A percentile compares a stretch with the other conserved stretches of the same genome.
These are phyloP conservation scores for Triplophysa tibetana DNA, from an alignment of 2,113 vertebrate genomes.

Conservation along the genomic window DNA sequence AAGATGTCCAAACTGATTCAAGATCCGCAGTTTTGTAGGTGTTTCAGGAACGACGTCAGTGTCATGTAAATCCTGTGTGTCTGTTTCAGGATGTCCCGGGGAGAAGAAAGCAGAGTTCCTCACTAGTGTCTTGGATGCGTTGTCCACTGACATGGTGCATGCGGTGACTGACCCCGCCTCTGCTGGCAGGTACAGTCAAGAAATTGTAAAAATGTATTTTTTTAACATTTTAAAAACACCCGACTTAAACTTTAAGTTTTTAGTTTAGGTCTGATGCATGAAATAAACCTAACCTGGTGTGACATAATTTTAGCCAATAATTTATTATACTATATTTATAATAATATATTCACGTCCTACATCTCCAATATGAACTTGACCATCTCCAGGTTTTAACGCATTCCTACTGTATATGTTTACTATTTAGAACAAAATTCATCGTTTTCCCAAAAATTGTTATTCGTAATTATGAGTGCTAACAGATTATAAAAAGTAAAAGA, in stretches of 20 bases:
- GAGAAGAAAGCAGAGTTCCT: conserved; percentile 95
- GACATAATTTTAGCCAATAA: not conserved
- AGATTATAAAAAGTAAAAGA: not conserved
- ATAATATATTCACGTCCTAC: not conserved
- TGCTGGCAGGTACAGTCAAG: conserved; percentile 79
- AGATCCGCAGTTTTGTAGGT: not conserved
- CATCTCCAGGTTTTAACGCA: no score
- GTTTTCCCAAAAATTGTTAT: no score
- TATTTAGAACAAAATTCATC: no score
- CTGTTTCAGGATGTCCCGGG: conserved; percentile 87
- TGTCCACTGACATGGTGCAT: conserved; percentile 97
- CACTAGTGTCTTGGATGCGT: conserved; percentile 91
- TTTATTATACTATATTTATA: not conserved
- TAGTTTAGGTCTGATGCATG: no score
- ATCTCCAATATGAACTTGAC: not conserved
- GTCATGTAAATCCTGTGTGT: not conserved
- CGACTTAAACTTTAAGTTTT: no score
- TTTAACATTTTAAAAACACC: no score
- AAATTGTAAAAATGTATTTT: not conserved
- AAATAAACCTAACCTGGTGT: not conserved
- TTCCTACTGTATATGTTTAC: no score
- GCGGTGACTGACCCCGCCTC: conserved; percentile 89
- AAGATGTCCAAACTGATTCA: not conserved
- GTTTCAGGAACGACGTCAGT: not conserved
- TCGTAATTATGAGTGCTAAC: no score